phyloP scores from a whole-genome alignment of 2,113 vertebrate species.

The Heliornis fulica region DNA sequence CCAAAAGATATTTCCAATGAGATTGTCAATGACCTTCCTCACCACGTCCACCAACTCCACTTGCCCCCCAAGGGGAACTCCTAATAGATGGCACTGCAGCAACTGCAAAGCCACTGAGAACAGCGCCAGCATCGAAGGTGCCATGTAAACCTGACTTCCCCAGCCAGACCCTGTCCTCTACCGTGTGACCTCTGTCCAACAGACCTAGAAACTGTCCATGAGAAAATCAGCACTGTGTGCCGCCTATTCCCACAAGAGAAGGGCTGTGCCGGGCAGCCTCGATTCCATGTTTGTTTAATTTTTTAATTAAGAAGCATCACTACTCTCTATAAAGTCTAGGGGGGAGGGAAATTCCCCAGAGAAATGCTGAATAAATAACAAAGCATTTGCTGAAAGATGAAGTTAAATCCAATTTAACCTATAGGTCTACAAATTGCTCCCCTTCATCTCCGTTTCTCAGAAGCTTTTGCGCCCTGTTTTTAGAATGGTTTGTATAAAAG shows the following conservation, averaged over 20 bases:
- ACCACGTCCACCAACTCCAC: not conserved
- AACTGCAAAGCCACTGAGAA: not conserved
- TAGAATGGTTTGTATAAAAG: not conserved
- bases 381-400: slow-evolving; percentile 44
- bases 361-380: slow-evolving; percentile 46
- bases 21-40: not conserved
- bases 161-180: not conserved
- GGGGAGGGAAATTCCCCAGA: not conserved
- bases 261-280: not conserved
- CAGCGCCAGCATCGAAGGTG: accelerated
- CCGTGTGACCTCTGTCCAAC: not conserved
- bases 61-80: not conserved
- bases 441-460: not conserved
- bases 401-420: slow-evolving; percentile 44
- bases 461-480: not conserved
- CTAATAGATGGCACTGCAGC: not conserved
- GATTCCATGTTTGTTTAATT: slow-evolving; percentile 5
- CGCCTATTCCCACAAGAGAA: not conserved
- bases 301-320: slow-evolving; percentile 50
- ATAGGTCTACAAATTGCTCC: not conserved
- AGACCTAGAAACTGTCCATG: not conserved
- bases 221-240: not conserved
- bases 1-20: not conserved
- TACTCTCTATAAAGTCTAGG: not conserved
- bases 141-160: not conserved